Percentiles rank a stretch among this genome's conserved stretches.
Evolutionary conservation across 2,113 vertebrate genomes (phyloP).

Genomic region (Sapayoa aenigma): DNA sequence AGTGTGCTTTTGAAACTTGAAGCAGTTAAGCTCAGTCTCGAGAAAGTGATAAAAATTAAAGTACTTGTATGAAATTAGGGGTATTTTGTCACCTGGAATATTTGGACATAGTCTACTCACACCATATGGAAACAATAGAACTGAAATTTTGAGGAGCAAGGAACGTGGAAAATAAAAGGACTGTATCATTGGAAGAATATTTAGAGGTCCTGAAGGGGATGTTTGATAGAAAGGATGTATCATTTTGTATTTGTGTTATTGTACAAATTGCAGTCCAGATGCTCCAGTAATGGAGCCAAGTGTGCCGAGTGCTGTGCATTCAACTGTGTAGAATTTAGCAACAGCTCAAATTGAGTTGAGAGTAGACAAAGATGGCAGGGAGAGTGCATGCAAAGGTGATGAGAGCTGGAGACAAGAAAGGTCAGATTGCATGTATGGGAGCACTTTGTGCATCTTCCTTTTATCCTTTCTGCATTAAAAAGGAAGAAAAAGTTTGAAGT

Average conservation of each 20-base stretch:
- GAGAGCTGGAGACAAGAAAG: neutral
- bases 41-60: conserved; percentile 31
- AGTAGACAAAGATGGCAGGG: neutral
- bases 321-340: neutral
- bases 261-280: conserved; percentile 22
- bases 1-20: neutral
- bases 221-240: conserved; percentile 19
- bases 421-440: neutral
- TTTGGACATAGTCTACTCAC: neutral
- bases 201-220: neutral
- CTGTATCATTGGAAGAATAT: neutral
- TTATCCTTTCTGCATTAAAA: neutral
- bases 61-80: neutral
- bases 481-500: neutral
- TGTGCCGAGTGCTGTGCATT: neutral
- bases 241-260: neutral
- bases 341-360: neutral
- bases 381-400: neutral
- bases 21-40: neutral
- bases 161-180: neutral
- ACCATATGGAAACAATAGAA: neutral
- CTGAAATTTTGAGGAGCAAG: neutral
- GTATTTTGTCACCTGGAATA: conserved; percentile 21
- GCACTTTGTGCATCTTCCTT: neutral
- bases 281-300: neutral